Percentiles rank a stretch among this genome's conserved stretches.
Evolutionary conservation across 2,113 vertebrate genomes (phyloP).

Genomic region (Mohoua ochrocephala): DNA sequence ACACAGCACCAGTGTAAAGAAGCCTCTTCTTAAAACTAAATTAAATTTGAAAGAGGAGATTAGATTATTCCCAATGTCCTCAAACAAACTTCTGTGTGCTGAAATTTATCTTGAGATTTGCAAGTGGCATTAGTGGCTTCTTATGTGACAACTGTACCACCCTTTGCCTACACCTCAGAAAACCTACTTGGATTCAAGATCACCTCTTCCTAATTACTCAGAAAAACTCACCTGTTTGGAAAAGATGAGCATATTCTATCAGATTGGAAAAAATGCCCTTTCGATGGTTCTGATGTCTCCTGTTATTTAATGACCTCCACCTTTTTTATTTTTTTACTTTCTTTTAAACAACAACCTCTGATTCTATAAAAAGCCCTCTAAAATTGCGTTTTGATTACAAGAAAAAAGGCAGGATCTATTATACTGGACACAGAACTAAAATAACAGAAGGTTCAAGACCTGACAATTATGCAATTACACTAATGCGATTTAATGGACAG

Average conservation of each 20-base stretch:
- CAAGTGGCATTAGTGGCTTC: neutral
- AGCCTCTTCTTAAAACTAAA: constrained; percentile 47
- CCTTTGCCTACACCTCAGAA: neutral
- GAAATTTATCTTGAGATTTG: constrained; percentile 62
- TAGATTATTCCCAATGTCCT: constrained; percentile 47
- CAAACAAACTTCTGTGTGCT: constrained; percentile 30
- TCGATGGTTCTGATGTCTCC: neutral
- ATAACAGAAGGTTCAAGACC: neutral
- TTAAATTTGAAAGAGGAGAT: constrained; percentile 64
- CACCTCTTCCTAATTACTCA: neutral
- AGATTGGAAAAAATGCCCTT: neutral
- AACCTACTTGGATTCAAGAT: neutral
- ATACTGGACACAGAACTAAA: neutral
- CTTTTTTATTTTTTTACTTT: neutral
- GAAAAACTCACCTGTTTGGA: neutral
- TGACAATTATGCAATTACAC: neutral
- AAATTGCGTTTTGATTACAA: neutral
- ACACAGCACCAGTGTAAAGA: neutral
- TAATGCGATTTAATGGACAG: neutral
- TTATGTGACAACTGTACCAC: neutral
- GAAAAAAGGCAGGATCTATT: neutral
- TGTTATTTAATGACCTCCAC: neutral
- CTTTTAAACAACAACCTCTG: neutral
- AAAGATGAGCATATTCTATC: neutral
- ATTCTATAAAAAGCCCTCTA: neutral